A percentile compares a stretch with the other conserved stretches of the same genome.
These are phyloP conservation scores for Ricordea florida DNA, from an alignment of 92 coral and sea anemone genomes.

Conservation along the genomic window DNA sequence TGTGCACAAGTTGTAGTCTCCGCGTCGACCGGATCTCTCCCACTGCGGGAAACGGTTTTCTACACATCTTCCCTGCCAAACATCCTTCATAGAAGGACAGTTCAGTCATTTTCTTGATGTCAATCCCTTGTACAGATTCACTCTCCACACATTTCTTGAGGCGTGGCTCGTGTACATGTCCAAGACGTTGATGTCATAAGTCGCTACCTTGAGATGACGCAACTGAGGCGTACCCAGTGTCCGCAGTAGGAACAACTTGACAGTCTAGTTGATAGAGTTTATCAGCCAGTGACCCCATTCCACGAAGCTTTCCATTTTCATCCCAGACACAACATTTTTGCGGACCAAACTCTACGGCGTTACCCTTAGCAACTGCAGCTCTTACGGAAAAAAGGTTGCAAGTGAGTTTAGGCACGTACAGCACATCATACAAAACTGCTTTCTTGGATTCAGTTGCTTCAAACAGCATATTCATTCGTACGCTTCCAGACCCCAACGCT, in stretches of 20 bases:
- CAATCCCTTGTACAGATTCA: too few species aligned
- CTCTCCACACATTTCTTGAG: conserved; percentile 35
- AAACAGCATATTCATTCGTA: conserved; percentile 54
- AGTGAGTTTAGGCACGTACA: conserved; percentile 63
- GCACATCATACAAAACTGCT: conserved; percentile 49
- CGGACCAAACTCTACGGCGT: conserved; percentile 59
- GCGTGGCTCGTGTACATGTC: conserved; percentile 42
- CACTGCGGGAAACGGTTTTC: too few species aligned
- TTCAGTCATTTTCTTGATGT: too few species aligned
- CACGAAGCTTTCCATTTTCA: conserved; percentile 53
- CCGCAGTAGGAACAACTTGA: conserved; percentile 34
- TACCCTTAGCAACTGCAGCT: conserved; percentile 57
- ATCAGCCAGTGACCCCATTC: conserved; percentile 49
- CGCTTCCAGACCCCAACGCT: conserved; percentile 56
- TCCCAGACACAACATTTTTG: conserved; percentile 52
- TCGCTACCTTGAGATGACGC: conserved; percentile 21
- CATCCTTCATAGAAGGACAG: too few species aligned
- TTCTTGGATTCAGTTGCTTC: conserved; percentile 24
- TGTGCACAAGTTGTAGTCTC: too few species aligned
- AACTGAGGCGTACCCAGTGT: conserved; percentile 24
- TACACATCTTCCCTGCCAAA: too few species aligned
- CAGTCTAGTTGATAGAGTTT: conserved; percentile 61
- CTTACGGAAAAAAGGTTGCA: conserved; percentile 59
- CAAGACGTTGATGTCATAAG: conserved; percentile 50
- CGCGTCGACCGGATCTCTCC: too few species aligned